These are phyloP conservation scores for Brachionus rubens DNA, from an alignment of 1,140 invertebrate genomes.

Conservation along the genomic window DNA sequence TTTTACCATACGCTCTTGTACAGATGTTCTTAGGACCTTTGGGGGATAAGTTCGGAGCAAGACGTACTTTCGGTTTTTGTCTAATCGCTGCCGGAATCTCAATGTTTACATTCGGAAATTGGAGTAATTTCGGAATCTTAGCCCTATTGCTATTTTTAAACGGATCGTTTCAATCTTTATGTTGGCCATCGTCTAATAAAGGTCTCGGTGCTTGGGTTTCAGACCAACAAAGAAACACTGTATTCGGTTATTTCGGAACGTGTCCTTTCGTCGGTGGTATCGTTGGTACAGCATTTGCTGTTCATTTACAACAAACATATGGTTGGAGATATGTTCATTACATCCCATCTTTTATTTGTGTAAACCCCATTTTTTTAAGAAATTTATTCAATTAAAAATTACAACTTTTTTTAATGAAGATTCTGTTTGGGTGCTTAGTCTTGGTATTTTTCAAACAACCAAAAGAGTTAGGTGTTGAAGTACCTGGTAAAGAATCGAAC, in stretches of 20 bases:
- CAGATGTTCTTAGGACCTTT: constrained; percentile 61
- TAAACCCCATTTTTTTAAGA: constrained; percentile 49
- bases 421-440: constrained; percentile 56
- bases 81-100: constrained; percentile 60
- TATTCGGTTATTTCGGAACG: constrained; percentile 64
- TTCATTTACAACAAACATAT: constrained; percentile 59
- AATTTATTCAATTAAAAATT: not conserved
- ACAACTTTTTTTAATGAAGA: constrained; percentile 48
- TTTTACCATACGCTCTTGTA: constrained; percentile 63
- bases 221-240: constrained; percentile 58
- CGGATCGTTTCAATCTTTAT: constrained; percentile 60
- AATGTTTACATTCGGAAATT: constrained; percentile 60
- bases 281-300: constrained; percentile 62
- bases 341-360: constrained; percentile 57
- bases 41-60: constrained; percentile 61
- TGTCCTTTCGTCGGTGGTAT: constrained; percentile 64
- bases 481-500: constrained; percentile 55
- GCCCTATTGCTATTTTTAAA: constrained; percentile 61
- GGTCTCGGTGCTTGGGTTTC: constrained; percentile 62
- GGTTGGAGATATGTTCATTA: constrained; percentile 62
- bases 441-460: constrained; percentile 57
- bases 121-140: constrained; percentile 57
- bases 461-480: constrained; percentile 55
- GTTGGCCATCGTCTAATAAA: constrained; percentile 63
- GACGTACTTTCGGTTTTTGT: constrained; percentile 59